A percentile compares a stretch with the other conserved stretches of the same genome.
These are phyloP conservation scores for Lepidostoma basale DNA, from an alignment of 1,140 invertebrate species.

Conservation along the genomic window DNA sequence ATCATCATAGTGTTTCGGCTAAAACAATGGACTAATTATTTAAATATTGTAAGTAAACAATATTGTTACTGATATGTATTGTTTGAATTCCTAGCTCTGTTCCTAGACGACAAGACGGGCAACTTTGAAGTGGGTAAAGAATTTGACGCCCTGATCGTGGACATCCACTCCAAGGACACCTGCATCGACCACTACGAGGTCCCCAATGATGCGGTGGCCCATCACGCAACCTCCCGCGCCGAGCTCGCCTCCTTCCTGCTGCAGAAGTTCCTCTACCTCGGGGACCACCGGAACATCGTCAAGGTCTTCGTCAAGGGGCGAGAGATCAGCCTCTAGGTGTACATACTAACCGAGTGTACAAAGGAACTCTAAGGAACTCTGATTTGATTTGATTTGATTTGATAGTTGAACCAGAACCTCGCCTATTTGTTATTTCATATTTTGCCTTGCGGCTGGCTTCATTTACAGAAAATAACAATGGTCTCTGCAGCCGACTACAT, in stretches of 20 bases:
- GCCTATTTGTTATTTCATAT: no score
- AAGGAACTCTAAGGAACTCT: no score
- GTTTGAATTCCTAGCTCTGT: slow-evolving; percentile 67
- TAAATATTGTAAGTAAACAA: no score
- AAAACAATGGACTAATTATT: no score
- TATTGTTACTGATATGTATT: background rate
- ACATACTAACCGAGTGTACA: no score
- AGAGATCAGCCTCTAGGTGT: slow-evolving; percentile 56
- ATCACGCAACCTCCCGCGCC: slow-evolving; percentile 31
- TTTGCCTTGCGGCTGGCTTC: no score
- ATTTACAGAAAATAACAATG: no score
- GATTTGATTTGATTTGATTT: no score
- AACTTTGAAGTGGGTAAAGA: slow-evolving; percentile 82
- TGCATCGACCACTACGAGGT: slow-evolving; percentile 61
- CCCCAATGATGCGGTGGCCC: slow-evolving; percentile 36
- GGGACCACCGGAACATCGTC: slow-evolving; percentile 83
- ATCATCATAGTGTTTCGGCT: no score
- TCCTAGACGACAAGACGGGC: slow-evolving; percentile 74
- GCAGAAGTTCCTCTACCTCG: slow-evolving; percentile 82
- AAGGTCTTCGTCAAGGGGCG: slow-evolving; percentile 78
- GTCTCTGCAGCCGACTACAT: no score
- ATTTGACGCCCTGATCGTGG: slow-evolving; percentile 82
- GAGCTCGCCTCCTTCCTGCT: slow-evolving; percentile 64
- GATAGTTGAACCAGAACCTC: no score
- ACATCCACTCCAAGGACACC: slow-evolving; percentile 63